A percentile compares a stretch with the other conserved stretches of the same genome.
Conservation (phyloP, 2,888 invertebrate genomes). For the Blomia tropicalis region DNA sequence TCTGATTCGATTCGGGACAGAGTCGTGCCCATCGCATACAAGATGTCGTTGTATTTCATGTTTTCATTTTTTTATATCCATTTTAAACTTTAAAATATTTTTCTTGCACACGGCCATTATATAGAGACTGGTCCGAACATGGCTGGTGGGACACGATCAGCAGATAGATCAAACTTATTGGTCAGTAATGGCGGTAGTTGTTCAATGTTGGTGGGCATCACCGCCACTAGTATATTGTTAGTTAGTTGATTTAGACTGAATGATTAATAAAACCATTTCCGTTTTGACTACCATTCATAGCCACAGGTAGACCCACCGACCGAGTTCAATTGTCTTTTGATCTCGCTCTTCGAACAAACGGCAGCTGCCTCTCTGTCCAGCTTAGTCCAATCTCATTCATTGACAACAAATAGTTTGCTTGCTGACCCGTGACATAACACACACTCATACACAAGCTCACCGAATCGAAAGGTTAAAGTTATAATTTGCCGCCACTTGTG, state of each 20-base stretch:
- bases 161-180: neutral
- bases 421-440: neutral
- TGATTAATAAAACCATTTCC: too few species aligned
- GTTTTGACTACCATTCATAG: too few species aligned
- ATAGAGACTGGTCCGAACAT: neutral
- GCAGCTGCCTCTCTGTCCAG: neutral
- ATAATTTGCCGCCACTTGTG: neutral
- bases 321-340: neutral
- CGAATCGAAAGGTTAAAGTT: neutral
- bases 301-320: too few species aligned
- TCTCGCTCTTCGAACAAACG: neutral
- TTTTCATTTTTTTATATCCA: neutral
- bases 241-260: too few species aligned
- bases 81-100: slow-evolving; percentile 4
- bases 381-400: too few species aligned
- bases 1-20: neutral
- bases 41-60: slow-evolving; percentile 5
- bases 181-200: neutral
- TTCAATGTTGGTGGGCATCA: too few species aligned
- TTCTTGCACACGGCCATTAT: neutral
- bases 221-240: too few species aligned
- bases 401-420: neutral
- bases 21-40: neutral
- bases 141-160: neutral
- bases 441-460: too few species aligned